phyloP scores from a whole-genome alignment of 1,140 invertebrate species.

The Agrypnia vestita region DNA sequence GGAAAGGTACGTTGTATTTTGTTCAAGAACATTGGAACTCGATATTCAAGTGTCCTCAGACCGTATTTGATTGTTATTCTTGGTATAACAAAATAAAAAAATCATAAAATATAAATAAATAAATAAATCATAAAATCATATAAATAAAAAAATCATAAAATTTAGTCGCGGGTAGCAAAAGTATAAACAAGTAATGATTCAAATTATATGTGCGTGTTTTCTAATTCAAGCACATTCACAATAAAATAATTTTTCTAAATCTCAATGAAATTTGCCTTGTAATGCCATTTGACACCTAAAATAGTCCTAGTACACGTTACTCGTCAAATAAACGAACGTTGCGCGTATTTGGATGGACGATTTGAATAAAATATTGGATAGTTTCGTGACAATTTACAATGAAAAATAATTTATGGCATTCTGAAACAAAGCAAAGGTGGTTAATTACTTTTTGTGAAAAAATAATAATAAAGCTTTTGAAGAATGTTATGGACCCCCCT shows the following conservation, averaged over 20 bases:
- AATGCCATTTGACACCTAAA: slow-evolving; percentile 21
- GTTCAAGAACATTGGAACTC: too few relatives aligned
- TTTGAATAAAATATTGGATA: slow-evolving; percentile 51
- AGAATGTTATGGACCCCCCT: slow-evolving; percentile 51
- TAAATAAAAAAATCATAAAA: too few relatives aligned
- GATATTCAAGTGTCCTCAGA: too few relatives aligned
- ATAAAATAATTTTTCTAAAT: slow-evolving; percentile 6
- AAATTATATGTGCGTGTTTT: not conserved
- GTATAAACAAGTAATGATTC: too few relatives aligned
- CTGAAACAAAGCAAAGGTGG: slow-evolving; percentile 57
- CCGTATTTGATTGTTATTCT: too few relatives aligned
- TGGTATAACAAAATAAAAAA: too few relatives aligned
- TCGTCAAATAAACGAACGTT: slow-evolving; percentile 3
- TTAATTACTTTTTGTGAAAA: slow-evolving; percentile 58
- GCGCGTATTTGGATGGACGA: slow-evolving; percentile 21
- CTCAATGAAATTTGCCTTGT: slow-evolving; percentile 14
- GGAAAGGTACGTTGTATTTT: too few relatives aligned
- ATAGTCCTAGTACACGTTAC: slow-evolving; percentile 23
- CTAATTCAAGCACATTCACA: not conserved
- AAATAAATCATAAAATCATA: too few relatives aligned
- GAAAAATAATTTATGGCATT: slow-evolving; percentile 60
- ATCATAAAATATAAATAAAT: too few relatives aligned
- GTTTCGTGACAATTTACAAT: slow-evolving; percentile 59
- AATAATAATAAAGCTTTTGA: slow-evolving; percentile 49
- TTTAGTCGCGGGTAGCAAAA: too few relatives aligned